Conservation (phyloP, 2,888 invertebrate genomes). For the Dermolepida albohirtum region DNA sequence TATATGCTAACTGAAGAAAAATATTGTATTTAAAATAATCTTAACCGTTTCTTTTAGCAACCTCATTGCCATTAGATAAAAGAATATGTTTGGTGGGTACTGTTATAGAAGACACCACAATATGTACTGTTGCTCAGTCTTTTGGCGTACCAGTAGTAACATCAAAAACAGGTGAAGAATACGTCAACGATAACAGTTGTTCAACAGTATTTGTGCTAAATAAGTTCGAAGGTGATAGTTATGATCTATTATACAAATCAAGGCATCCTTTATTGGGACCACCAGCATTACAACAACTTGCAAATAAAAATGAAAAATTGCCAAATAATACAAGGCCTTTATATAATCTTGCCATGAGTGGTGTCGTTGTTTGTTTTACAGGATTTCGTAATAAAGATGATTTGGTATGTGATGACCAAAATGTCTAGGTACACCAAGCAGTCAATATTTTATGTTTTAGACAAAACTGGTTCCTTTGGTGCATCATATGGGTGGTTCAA, state of each 20-base stretch:
- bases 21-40: conserved; percentile 35
- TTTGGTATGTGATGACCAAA: conserved; percentile 74
- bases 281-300: conserved; percentile 81
- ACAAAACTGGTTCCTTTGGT: conserved; percentile 88
- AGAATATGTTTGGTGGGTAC: conserved; percentile 75
- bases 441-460: conserved; percentile 66
- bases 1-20: conserved; percentile 46
- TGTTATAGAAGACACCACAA: conserved; percentile 67
- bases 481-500: conserved; percentile 97
- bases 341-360: conserved; percentile 89
- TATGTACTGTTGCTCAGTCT: conserved; percentile 70
- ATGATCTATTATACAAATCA: conserved; percentile 74
- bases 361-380: conserved; percentile 90
- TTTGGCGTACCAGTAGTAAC: conserved; percentile 74
- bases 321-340: conserved; percentile 83
- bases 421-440: conserved; percentile 42
- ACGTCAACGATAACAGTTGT: conserved; percentile 69
- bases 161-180: conserved; percentile 73
- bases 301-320: conserved; percentile 76
- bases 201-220: conserved; percentile 80
- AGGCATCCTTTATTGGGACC: conserved; percentile 84
- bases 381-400: conserved; percentile 92
- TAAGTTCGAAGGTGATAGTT: conserved; percentile 79
- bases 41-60: conserved; percentile 52
- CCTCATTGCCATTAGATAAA: conserved; percentile 65